Evolutionary conservation across 2,113 vertebrate species (phyloP), one percentile per base, ranked within the genome.

Genomic region (Lanius ludovicianus): DNA sequence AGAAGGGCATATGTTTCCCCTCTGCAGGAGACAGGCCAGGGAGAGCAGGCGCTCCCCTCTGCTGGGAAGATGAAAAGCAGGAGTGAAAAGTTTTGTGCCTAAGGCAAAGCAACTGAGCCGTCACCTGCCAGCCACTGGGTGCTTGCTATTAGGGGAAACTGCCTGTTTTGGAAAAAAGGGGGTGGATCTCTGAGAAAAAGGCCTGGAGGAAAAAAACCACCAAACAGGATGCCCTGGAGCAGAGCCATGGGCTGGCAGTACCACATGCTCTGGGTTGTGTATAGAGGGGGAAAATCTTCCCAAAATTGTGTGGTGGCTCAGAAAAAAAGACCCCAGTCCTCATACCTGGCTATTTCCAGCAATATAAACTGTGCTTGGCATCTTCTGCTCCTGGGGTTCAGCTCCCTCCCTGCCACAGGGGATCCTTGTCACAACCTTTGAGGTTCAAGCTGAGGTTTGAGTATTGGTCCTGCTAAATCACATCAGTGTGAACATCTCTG

Each of bases 1-100:
- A 85, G 90, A 75, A 96, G 89, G 92, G 65, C 71, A 69, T 63
- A 71, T 49, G 35, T 84, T 96, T 84, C 90, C 79, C 44, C 77
- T 53, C 84, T 80, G 93, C 50, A 59, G 84, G 27, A 24, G 6
- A 90, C 94, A 95, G 89, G n/a, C 90, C 49, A 42, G 62, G 44
- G 63, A 96, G 92, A 89, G 87, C 90, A 57, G 73, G 90, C 64
- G 0, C 70, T 85, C 87, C 70, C 67, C 75, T 79, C 19, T 7
- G 21, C 89, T 70, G 57, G 87, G 49, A 78, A 79, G 90, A 82
- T 2, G 4, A 67, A 85, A 93, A 89, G 28, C 62, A 53, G 53
- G 15, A 96, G 59, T 76, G 87, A 87, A 95, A 96, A 79, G 74
- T 89, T 92, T 83, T 4, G 4, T 87, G 84, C 62, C 55, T 24